Conservation (phyloP, 2,888 invertebrate species). For the Yponomeuta cagnagella region DNA sequence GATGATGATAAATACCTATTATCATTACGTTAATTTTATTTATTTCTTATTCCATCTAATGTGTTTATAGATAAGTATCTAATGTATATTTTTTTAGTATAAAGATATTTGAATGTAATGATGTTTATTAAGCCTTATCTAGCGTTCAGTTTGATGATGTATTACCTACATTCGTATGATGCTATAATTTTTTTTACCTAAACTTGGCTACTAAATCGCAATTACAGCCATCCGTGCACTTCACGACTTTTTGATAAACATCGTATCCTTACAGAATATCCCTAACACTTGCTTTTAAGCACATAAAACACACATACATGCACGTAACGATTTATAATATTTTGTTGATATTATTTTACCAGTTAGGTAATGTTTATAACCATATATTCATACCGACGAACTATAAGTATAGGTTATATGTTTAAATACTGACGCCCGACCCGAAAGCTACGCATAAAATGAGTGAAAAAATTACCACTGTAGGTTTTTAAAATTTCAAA, state of each 20-base stretch:
- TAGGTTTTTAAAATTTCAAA: no score
- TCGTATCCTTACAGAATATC: slow-evolving; percentile 3
- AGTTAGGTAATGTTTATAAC: neutral
- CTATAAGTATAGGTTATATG: no score
- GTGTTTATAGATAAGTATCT: neutral
- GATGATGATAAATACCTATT: neutral
- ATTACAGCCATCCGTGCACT: slow-evolving; percentile 15
- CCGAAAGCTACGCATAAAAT: no score
- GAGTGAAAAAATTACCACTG: no score
- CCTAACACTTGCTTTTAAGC: slow-evolving; percentile 11
- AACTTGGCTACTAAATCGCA: slow-evolving; percentile 12
- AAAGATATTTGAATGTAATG: neutral
- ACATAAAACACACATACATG: slow-evolving; percentile 14
- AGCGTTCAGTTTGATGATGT: slow-evolving; percentile 6
- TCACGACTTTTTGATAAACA: slow-evolving; percentile 1
- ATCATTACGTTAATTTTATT: neutral
- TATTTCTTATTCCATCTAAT: neutral
- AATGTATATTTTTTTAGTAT: slow-evolving; percentile 1
- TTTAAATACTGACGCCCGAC: no score
- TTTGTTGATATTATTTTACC: neutral
- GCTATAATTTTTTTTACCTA: slow-evolving; percentile 13
- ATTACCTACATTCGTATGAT: slow-evolving; percentile 5
- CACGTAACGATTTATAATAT: slow-evolving; percentile 1
- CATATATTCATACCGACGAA: neutral
- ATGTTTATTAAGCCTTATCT: neutral